Conservation (phyloP, 2,797 vertebrate species). For the Propithecus deckenii region DNA sequence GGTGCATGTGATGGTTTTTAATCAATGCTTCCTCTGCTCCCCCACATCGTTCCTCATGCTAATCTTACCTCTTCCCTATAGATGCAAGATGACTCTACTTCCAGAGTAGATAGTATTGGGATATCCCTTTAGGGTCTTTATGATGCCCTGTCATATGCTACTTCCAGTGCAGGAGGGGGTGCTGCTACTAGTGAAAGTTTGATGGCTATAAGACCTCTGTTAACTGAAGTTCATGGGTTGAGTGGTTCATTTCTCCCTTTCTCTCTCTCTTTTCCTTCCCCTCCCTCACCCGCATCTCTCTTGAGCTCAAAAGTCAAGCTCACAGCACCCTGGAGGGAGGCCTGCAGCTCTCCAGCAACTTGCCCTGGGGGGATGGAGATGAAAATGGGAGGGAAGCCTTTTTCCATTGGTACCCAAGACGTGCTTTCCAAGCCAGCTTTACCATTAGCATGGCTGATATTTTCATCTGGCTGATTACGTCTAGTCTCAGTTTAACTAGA, state of each 20-base stretch:
- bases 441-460: background rate
- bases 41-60: background rate
- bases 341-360: background rate
- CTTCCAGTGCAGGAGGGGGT: background rate
- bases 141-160: background rate
- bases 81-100: background rate
- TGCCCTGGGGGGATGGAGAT: background rate
- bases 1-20: background rate
- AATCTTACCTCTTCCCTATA: background rate
- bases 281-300: too few relatives aligned
- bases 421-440: background rate
- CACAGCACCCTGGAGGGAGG: background rate
- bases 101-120: background rate
- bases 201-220: background rate
- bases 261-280: too few relatives aligned
- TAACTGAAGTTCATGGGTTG: background rate
- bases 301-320: background rate
- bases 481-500: background rate
- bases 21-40: background rate
- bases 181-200: background rate
- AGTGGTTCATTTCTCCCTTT: background rate
- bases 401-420: background rate
- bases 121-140: background rate
- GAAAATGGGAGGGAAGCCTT: background rate
- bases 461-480: background rate